Conservation (phyloP, 2,888 invertebrate genomes). For the Morinoia aosen region DNA sequence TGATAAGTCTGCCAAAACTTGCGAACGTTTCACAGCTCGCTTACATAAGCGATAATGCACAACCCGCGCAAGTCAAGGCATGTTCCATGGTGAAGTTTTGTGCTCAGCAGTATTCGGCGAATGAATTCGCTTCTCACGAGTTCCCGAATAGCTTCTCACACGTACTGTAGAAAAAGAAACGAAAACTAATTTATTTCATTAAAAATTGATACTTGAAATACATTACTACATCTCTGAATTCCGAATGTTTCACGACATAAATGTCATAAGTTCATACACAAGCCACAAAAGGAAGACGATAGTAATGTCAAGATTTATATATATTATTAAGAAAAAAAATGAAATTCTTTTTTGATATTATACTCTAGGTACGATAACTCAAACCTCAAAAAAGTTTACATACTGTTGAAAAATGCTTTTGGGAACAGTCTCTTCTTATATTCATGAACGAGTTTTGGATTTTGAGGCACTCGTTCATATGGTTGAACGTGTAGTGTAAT, state of each 20-base stretch:
- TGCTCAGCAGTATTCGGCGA: background rate
- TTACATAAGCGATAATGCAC: background rate
- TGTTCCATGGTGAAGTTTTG: background rate
- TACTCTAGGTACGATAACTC: too few relatives aligned
- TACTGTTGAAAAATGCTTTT: too few relatives aligned
- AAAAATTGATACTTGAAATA: background rate
- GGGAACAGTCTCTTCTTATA: too few relatives aligned
- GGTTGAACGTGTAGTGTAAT: too few relatives aligned
- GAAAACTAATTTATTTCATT: background rate
- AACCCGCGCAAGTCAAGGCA: background rate
- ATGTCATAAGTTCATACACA: too few relatives aligned
- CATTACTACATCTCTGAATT: background rate
- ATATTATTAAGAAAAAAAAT: too few relatives aligned
- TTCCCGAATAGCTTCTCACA: background rate
- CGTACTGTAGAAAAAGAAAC: background rate
- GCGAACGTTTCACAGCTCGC: background rate
- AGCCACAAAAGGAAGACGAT: too few relatives aligned
- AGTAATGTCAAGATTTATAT: too few relatives aligned
- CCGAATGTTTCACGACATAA: background rate
- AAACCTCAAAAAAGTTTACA: too few relatives aligned
- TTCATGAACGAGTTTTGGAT: too few relatives aligned
- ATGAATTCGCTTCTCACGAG: background rate
- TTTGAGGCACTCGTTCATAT: too few relatives aligned
- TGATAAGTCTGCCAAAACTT: slow-evolving; percentile 10
- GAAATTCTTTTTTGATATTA: too few relatives aligned